Conservation (phyloP, 2,113 vertebrate genomes). For the Andinoacara biseriatus region DNA sequence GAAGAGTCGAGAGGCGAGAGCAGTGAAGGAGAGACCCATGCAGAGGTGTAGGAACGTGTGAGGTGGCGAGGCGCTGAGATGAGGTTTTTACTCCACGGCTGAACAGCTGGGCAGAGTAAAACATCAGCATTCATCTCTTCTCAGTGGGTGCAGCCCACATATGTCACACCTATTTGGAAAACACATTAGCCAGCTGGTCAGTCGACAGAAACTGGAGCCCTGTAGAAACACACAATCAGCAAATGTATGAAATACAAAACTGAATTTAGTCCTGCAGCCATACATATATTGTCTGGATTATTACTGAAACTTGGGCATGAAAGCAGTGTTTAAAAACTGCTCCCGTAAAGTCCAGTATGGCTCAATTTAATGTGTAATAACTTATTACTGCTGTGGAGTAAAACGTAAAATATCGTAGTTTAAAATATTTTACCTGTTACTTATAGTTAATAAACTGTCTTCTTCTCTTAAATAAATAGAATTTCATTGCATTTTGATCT, state of each 20-base stretch:
- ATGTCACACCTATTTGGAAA: slow-evolving; percentile 24
- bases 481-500: not conserved
- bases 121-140: slow-evolving; percentile 69
- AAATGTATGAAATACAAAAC: not conserved
- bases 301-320: not conserved
- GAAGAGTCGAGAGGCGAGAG: not conserved
- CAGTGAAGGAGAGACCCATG: slow-evolving; percentile 46
- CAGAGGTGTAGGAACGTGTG: not conserved
- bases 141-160: slow-evolving; percentile 23
- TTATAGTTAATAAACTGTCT: not conserved
- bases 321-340: not conserved
- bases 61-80: slow-evolving; percentile 3
- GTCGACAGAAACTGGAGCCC: fast-evolving
- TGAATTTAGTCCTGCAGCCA: too few relatives aligned
- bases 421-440: not conserved
- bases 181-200: not conserved
- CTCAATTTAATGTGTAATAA: not conserved
- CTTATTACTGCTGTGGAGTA: not conserved
- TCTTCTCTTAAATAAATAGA: not conserved
- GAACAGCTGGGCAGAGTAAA: slow-evolving; percentile 35
- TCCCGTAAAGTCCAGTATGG: not conserved
- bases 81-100: slow-evolving; percentile 53
- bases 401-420: not conserved
- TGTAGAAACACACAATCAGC: not conserved
- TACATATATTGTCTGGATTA: too few relatives aligned